These are phyloP conservation scores for Chaetorhynchus papuensis DNA, from an alignment of 2,113 vertebrate genomes.

Conservation along the genomic window DNA sequence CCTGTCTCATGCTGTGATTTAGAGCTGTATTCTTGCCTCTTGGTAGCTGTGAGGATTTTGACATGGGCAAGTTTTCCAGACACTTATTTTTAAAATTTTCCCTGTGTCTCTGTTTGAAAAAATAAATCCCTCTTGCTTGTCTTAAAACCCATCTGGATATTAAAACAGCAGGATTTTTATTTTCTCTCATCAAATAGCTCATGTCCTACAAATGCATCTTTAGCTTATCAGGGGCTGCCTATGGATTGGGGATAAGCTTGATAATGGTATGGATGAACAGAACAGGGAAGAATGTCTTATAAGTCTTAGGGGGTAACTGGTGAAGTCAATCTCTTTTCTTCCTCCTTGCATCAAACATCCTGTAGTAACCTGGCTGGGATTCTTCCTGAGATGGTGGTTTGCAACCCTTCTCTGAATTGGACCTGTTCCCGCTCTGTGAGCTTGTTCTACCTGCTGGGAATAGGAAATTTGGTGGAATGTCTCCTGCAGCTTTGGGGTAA, in stretches of 20 bases:
- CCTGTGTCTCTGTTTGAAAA: not conserved
- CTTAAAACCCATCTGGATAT: not conserved
- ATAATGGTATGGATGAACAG: not conserved
- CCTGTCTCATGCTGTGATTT: slow-evolving; percentile 16
- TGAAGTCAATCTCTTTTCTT: not conserved
- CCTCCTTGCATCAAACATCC: not conserved
- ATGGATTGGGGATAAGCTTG: not conserved
- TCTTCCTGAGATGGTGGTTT: not conserved
- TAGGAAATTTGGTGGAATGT: not conserved
- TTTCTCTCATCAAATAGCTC: not conserved
- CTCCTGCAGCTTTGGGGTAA: not conserved
- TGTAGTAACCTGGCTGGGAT: not conserved
- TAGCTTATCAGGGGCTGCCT: not conserved
- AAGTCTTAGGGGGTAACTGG: not conserved
- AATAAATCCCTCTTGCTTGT: not conserved
- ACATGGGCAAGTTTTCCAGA: not conserved
- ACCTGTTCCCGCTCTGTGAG: not conserved
- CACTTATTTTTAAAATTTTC: not conserved
- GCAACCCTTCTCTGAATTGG: not conserved
- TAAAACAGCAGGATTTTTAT: not conserved
- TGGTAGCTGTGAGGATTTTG: not conserved
- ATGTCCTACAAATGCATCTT: not conserved
- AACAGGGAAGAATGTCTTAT: not conserved
- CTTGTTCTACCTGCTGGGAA: not conserved
- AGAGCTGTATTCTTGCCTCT: not conserved